Conservation (phyloP, 92 coral and sea anemone genomes). For the Epizoanthus rinbou region DNA sequence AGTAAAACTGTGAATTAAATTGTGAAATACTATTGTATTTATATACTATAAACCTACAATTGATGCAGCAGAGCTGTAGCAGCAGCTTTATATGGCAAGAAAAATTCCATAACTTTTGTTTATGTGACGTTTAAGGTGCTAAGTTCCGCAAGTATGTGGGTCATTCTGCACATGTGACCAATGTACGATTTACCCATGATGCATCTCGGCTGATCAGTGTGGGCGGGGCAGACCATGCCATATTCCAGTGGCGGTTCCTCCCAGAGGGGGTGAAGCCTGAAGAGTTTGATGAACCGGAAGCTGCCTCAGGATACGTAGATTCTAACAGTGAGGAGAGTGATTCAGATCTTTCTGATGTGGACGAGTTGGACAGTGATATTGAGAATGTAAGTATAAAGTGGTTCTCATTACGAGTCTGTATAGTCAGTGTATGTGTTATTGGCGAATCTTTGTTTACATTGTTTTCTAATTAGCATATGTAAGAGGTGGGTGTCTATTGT, state of each 20-base stretch:
- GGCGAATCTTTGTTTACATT: no score
- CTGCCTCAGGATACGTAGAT: conserved; percentile 87
- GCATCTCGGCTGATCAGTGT: conserved; percentile 85
- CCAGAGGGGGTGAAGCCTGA: conserved; percentile 90
- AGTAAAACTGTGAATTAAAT: no score
- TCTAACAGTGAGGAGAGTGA: conserved; percentile 97
- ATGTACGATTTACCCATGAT: conserved; percentile 94
- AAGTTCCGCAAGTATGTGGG: conserved; percentile 98
- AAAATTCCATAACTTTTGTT: no score
- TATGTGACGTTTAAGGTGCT: conserved; percentile 61
- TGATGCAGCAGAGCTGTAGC: no score
- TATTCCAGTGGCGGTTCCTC: conserved; percentile 97
- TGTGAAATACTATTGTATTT: no score
- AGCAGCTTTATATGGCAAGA: no score
- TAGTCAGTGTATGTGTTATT: not conserved
- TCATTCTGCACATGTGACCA: conserved; percentile 98
- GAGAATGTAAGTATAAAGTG: conserved; percentile 76
- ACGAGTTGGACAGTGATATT: conserved; percentile 92
- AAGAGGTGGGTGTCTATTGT: no score
- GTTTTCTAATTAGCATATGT: no score
- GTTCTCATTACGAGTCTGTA: no score
- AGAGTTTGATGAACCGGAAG: conserved; percentile 75
- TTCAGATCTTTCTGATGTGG: conserved; percentile 94
- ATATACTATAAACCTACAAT: no score
- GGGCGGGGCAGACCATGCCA: conserved; percentile 98